Evolutionary conservation across 2,888 invertebrate genomes (phyloP).

Genomic region (Eueremaeus valkanovi): DNA sequence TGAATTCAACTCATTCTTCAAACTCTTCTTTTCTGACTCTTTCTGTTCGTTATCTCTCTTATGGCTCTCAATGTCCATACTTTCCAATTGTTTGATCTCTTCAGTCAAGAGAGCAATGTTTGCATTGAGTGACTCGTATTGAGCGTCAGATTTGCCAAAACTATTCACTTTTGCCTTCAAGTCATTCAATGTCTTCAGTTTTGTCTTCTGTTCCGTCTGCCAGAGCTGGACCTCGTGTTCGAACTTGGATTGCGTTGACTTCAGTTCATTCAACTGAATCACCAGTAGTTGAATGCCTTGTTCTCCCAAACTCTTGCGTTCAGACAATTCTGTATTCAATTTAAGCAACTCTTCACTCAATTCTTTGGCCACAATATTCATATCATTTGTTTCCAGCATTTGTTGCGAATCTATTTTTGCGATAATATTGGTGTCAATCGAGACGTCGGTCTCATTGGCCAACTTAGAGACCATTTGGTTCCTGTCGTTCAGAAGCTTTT

Average conservation of each 20-base stretch:
- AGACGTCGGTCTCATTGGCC: not conserved
- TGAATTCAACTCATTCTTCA: slow-evolving; percentile 42
- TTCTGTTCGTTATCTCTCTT: slow-evolving; percentile 39
- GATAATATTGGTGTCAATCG: not conserved
- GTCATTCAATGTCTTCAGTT: not conserved
- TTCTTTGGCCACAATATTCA: not conserved
- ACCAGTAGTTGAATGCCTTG: not conserved
- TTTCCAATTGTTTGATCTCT: slow-evolving; percentile 19
- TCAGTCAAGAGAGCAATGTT: not conserved
- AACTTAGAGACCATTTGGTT: slow-evolving; percentile 2
- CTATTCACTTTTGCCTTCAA: not conserved
- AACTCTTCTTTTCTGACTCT: slow-evolving; percentile 37
- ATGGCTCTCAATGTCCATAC: slow-evolving; percentile 38
- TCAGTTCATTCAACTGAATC: not conserved
- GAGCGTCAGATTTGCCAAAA: not conserved
- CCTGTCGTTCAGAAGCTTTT: slow-evolving; percentile 25
- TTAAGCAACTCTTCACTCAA: not conserved
- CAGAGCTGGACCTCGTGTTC: slow-evolving; percentile 26
- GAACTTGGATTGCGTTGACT: slow-evolving; percentile 3
- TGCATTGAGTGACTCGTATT: not conserved
- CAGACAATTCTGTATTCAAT: not conserved
- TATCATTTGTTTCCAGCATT: not conserved
- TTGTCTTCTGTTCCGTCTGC: not conserved
- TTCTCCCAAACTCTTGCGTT: not conserved
- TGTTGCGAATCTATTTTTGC: not conserved